A percentile compares a stretch with the other conserved stretches of the same genome.
Evolutionary conservation across 2,888 invertebrate species (phyloP).

Genomic region (Hyalella azteca): DNA sequence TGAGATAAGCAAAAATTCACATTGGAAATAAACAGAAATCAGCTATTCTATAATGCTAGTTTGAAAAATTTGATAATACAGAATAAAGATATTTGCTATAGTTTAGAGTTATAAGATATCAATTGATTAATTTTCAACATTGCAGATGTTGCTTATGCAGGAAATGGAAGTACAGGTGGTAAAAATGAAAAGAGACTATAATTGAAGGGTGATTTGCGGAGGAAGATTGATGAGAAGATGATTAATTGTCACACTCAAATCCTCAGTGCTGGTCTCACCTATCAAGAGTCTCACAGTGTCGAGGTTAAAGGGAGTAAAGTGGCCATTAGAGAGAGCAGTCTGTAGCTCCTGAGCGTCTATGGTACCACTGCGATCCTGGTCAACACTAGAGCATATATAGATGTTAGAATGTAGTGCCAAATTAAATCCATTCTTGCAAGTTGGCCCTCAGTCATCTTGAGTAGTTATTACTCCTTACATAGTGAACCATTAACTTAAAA

Average conservation of each 20-base stretch:
- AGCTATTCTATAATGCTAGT: too few species aligned
- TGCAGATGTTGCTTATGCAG: too few species aligned
- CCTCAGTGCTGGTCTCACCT: conserved; percentile 69
- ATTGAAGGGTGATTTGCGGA: not conserved
- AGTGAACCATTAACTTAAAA: too few species aligned
- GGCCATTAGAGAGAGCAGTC: conserved; percentile 91
- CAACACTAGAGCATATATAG: conserved; percentile 62
- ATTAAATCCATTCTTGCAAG: too few species aligned
- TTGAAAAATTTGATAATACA: too few species aligned
- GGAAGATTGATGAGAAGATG: not conserved
- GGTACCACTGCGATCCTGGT: conserved; percentile 74
- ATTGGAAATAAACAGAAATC: too few species aligned
- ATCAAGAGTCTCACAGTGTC: conserved; percentile 97
- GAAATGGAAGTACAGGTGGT: not conserved
- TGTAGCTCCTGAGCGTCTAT: conserved; percentile 90
- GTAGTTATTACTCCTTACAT: too few species aligned
- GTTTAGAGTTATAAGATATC: too few species aligned
- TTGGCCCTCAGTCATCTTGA: too few species aligned
- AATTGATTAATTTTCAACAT: too few species aligned
- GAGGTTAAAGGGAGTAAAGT: conserved; percentile 97
- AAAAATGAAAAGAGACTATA: not conserved
- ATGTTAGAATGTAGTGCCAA: not conserved
- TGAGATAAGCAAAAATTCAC: too few species aligned
- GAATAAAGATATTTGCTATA: too few species aligned
- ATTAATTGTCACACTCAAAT: not conserved